phyloP scores from a whole-genome alignment of 2,888 invertebrate genomes.

The Caenorhabditis afra region DNA sequence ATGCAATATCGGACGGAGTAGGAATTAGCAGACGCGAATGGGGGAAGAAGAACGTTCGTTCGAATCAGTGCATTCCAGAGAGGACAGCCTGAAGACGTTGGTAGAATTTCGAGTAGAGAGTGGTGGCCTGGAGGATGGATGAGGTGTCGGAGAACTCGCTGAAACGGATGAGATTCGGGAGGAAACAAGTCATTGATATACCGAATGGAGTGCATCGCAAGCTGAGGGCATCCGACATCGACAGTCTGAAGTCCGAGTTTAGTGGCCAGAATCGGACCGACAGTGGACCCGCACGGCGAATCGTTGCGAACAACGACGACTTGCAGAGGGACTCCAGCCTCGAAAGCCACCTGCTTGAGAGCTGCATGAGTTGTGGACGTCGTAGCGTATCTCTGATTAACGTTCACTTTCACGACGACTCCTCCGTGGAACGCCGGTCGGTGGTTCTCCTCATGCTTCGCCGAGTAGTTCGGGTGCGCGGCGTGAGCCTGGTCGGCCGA shows the following conservation, averaged over 20 bases:
- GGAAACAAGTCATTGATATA: neutral
- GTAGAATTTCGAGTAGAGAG: slow-evolving; percentile 80
- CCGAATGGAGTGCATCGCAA: slow-evolving; percentile 83
- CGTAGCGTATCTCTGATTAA: slow-evolving; percentile 83
- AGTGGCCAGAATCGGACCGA: slow-evolving; percentile 83
- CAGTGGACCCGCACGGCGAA: slow-evolving; percentile 83
- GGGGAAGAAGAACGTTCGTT: slow-evolving; percentile 4
- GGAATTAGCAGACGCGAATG: too few species aligned
- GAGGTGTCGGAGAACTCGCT: slow-evolving; percentile 82
- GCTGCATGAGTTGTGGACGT: slow-evolving; percentile 82
- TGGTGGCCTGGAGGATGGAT: slow-evolving; percentile 81
- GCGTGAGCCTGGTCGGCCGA: slow-evolving; percentile 81
- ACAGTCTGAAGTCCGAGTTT: slow-evolving; percentile 82
- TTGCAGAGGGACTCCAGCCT: slow-evolving; percentile 82
- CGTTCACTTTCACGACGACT: slow-evolving; percentile 81
- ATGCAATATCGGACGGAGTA: slow-evolving; percentile 4
- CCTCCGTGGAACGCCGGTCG: slow-evolving; percentile 75
- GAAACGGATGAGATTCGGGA: slow-evolving; percentile 10
- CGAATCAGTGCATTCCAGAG: slow-evolving; percentile 20
- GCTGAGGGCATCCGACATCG: slow-evolving; percentile 82
- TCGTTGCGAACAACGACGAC: slow-evolving; percentile 82
- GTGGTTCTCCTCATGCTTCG: slow-evolving; percentile 81
- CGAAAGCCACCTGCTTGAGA: slow-evolving; percentile 82
- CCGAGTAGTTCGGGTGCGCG: slow-evolving; percentile 82
- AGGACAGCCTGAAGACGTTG: slow-evolving; percentile 52